Base-by-base conservation (phyloP, 2,113 vertebrate species). In the Spea bombifrons region DNA sequence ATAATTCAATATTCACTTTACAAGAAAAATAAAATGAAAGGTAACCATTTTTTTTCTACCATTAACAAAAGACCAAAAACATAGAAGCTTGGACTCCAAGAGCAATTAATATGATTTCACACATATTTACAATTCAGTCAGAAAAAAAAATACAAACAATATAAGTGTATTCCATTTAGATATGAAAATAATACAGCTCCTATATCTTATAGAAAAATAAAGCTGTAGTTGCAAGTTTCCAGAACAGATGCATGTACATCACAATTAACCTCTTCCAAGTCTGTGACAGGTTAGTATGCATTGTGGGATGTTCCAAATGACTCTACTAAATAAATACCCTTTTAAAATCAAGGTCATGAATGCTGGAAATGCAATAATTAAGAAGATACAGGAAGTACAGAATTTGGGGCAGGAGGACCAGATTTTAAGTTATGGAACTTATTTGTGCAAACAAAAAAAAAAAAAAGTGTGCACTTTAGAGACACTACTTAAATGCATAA, bases 1-100 rank as follows among this genome's bases (percentile, higher is more conserved):
- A 79, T 79, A 80, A 71, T 80, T 55, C 50, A 67, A 80, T 73
- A 80, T 73, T 66, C 70, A 73, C 61, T 73, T 73, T 80, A 78
- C 77, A 80, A 63, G 5, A 17, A 66, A 79, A 79, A 73, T 76
- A 48, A 73, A 79, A 73, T 73, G 49, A 65, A 72, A 73, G 76
- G 30, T 72, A 63, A 80, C 77, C 70, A 64, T 30, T 65, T 10
- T 63, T 10, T 70, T 71, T 55, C 48, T 53, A 52, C 16, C 13
- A n/a, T 52, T 53, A 71, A 55, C 64, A 78, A 16, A 55, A 64
- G 71, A 73, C 44, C 17, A 67, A 80, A 30, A 80, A 49, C 63
- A 67, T 30, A 66, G n/a, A 55, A 47, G 71, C 61, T 65, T 70
- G 15, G 15, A 72, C 8, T 66, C 30, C 50, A 52, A 72, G 47